These are phyloP conservation scores for Ormyrus pomaceus DNA, from an alignment of 2,888 invertebrate genomes.

Conservation along the genomic window DNA sequence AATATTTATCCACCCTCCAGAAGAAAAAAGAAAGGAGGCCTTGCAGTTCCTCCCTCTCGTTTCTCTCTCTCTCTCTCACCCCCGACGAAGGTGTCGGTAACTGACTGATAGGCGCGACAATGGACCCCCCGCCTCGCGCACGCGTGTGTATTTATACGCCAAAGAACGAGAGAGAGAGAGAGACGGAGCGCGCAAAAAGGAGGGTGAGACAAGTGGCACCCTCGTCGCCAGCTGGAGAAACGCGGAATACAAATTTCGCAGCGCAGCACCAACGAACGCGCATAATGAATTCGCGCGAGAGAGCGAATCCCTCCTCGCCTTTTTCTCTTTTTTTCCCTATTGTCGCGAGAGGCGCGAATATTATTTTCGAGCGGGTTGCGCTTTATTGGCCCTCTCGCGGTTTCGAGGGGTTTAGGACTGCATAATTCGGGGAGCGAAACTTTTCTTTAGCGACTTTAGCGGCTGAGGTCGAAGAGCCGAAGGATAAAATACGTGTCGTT, in stretches of 20 bases:
- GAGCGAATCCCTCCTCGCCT: constrained; percentile 60
- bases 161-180: constrained; percentile 41
- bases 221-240: constrained; percentile 66
- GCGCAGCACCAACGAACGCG: constrained; percentile 44
- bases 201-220: constrained; percentile 63
- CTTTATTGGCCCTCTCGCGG: no score
- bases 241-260: constrained; percentile 72
- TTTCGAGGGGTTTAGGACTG: no score
- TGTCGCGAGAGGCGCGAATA: constrained; percentile 37
- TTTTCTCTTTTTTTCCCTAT: constrained; percentile 35
- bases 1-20: no score
- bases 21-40: no score
- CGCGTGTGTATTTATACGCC: neutral
- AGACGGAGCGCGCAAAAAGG: constrained; percentile 48
- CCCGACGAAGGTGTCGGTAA: neutral
- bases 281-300: constrained; percentile 63
- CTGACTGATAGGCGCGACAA: constrained; percentile 14
- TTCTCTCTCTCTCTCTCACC: neutral
- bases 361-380: constrained; percentile 37
- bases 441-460: no score
- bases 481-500: no score
- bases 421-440: no score
- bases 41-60: neutral
- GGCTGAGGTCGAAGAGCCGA: no score
- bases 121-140: neutral